phyloP scores from a whole-genome alignment of 1,140 invertebrate genomes.

The Apocrypta bakeri region DNA sequence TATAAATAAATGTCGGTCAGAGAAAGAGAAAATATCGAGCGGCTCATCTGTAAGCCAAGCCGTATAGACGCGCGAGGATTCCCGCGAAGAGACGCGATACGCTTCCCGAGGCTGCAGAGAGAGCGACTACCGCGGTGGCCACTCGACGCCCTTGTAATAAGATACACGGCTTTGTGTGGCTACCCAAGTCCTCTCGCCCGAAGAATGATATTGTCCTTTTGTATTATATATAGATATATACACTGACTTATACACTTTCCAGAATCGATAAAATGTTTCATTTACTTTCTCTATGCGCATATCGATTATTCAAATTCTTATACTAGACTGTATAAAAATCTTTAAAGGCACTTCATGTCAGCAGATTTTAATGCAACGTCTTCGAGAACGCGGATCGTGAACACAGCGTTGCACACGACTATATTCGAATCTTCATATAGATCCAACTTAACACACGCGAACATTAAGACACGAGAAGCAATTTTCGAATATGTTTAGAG shows the following conservation, averaged over 20 bases:
- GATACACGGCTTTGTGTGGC: conserved; percentile 4
- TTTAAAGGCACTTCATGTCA: too few species aligned
- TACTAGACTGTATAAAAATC: too few species aligned
- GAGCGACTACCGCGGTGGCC: neutral
- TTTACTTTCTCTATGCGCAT: too few species aligned
- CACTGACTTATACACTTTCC: too few species aligned
- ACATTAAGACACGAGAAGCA: neutral
- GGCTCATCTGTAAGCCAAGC: neutral
- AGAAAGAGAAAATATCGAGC: conserved; percentile 16
- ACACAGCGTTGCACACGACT: too few species aligned
- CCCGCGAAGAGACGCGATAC: neutral
- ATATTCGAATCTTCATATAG: too few species aligned
- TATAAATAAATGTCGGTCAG: neutral
- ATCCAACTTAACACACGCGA: neutral
- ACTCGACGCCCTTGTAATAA: conserved; percentile 7
- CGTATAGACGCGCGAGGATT: neutral
- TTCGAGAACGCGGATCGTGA: too few species aligned
- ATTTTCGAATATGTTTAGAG: conserved; percentile 19
- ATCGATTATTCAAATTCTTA: too few species aligned
- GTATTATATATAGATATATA: neutral
- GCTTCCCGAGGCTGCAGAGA: neutral
- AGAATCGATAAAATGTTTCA: too few species aligned
- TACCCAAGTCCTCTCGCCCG: neutral
- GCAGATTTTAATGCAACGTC: too few species aligned
- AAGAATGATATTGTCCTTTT: neutral